Evolutionary conservation across 2,797 vertebrate genomes (phyloP).

Genomic region (Enteromius radiatus): DNA sequence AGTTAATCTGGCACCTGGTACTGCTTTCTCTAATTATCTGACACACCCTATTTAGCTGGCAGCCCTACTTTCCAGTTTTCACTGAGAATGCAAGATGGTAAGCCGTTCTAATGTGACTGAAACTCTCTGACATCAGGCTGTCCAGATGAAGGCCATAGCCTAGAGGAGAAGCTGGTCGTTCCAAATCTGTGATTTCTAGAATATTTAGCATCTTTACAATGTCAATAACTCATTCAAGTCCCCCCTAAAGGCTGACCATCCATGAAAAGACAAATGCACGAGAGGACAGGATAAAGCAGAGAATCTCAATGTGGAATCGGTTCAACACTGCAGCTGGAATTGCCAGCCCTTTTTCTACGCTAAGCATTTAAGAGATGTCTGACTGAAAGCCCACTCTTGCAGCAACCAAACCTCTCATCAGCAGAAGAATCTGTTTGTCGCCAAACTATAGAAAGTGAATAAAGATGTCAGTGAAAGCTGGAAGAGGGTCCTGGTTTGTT

Average conservation of each 20-base stretch:
- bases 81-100: neutral
- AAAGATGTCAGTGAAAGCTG: neutral
- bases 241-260: too few relatives aligned
- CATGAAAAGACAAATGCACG: neutral
- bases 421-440: neutral
- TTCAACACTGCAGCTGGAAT: neutral
- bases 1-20: neutral
- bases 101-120: neutral
- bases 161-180: neutral
- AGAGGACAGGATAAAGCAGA: neutral
- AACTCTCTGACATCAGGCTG: neutral
- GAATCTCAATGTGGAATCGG: neutral
- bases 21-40: neutral
- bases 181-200: neutral
- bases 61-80: neutral
- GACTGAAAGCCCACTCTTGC: neutral
- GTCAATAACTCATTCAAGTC: neutral
- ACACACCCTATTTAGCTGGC: neutral
- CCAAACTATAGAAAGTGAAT: neutral
- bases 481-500: neutral
- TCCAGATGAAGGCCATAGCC: neutral
- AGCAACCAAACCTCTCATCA: neutral
- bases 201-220: neutral
- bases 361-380: neutral
- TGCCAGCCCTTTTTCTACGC: neutral